Evolutionary conservation across 92 coral and sea anemone species (phyloP).

Genomic region (Umimayanthus kanabou): DNA sequence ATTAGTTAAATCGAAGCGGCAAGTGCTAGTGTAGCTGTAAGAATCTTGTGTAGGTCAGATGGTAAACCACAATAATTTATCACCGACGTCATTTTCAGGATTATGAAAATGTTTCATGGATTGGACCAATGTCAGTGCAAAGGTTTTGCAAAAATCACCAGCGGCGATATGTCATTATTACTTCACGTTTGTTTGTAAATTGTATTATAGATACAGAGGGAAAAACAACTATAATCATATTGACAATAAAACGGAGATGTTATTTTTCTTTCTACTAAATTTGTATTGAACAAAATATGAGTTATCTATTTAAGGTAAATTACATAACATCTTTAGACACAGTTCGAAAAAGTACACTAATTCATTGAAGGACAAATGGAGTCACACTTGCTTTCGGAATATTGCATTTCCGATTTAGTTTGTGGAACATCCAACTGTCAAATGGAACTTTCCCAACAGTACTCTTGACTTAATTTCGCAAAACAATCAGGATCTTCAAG

Average conservation of each 20-base stretch:
- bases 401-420: neutral
- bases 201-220: no score
- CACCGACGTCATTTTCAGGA: neutral
- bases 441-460: conserved; percentile 13
- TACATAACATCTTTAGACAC: neutral
- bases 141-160: neutral
- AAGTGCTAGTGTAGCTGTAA: neutral
- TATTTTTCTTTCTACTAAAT: neutral
- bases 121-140: neutral
- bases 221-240: no score
- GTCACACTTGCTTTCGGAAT: neutral
- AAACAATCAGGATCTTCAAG: neutral
- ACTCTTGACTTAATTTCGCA: neutral
- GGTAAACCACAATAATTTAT: neutral
- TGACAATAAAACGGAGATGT: neutral
- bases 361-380: neutral
- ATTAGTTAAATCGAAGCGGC: neutral
- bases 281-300: neutral
- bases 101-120: neutral
- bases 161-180: neutral
- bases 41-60: neutral
- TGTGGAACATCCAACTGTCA: neutral
- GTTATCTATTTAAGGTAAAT: neutral
- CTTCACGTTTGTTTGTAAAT: neutral
- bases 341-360: neutral